A percentile compares a stretch with the other conserved stretches of the same genome.
phyloP scores from a whole-genome alignment of 2,113 vertebrate genomes.

The Anarrhichthys ocellatus region DNA sequence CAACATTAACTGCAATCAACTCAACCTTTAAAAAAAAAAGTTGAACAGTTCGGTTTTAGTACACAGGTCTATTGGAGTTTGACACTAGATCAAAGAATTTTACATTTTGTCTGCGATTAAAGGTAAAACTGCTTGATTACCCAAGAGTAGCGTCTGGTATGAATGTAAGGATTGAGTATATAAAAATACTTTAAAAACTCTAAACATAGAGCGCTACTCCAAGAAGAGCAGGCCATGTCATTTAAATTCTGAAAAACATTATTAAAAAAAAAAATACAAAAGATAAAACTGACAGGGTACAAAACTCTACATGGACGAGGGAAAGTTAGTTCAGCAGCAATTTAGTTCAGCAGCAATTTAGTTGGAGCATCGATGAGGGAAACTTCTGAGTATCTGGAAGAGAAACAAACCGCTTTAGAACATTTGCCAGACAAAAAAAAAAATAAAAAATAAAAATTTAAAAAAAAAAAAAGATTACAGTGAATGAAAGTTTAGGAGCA shows the following conservation, averaged over 20 bases:
- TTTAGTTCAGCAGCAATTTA: slow-evolving; percentile 69
- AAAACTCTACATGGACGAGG: slow-evolving; percentile 33
- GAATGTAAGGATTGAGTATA: slow-evolving; percentile 50
- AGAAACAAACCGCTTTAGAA: background rate
- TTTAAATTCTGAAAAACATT: slow-evolving; percentile 55
- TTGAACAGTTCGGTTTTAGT: background rate
- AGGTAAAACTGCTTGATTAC: slow-evolving; percentile 74
- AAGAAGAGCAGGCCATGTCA: slow-evolving; percentile 62
- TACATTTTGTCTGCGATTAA: slow-evolving; percentile 24
- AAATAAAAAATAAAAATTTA: no score
- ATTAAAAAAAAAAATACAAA: slow-evolving; percentile 33
- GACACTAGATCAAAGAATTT: slow-evolving; percentile 4
- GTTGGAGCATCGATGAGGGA: slow-evolving; percentile 89
- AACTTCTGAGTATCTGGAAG: slow-evolving; percentile 89
- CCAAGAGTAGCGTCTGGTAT: slow-evolving; percentile 49
- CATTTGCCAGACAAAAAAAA: background rate
- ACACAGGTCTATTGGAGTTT: background rate
- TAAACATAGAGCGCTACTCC: slow-evolving; percentile 60
- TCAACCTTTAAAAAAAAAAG: slow-evolving; percentile 14
- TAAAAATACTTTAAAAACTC: slow-evolving; percentile 70
- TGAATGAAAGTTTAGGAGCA: no score
- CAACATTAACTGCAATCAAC: slow-evolving; percentile 27
- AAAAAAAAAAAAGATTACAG: background rate
- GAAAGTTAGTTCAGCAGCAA: slow-evolving; percentile 39
- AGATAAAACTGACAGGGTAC: background rate